Base-by-base conservation (phyloP, 2,113 vertebrate species). In the Sitta europaea region DNA sequence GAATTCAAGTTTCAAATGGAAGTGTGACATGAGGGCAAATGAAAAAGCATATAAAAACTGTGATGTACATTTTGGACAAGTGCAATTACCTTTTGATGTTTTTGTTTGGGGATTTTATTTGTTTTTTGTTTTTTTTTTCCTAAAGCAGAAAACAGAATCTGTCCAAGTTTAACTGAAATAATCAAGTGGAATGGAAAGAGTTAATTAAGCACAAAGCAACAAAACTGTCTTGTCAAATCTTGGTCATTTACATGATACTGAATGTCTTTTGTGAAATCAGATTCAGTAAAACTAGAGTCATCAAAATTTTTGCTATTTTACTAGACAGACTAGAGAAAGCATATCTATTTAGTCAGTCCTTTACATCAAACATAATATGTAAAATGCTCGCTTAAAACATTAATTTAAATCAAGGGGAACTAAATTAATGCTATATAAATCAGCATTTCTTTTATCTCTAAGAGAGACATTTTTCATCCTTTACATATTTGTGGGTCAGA, bases 401-500 rank as follows among this genome's bases (percentile, higher is more conserved):
- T 62, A 65, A 65, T 61, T 58, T 51, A 76, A 65, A 63, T 61
- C 33, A 82, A 82, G 53, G 38, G 3, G 5, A 79, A 45, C 75
- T 67, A 83, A 79, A 73, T 50, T 7, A 76, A 47, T 84, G 29
- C 3, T 73, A 4, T 31, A 54, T 54, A 80, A 84, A 83, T 58
- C 38, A 88, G 9, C 35, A 76, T 90, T 85, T 87, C 28, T 78
- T 94, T 82, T 90, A 76, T 86, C 71, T 57, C 33, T 70, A 43
- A 66, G 50, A 73, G 67, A 95, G 36, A 9, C 4, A 18, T 86
- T 92, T 90, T 77, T 80, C 28, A 94, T 82, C 68, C 51, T 79
- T 62, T 42, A 47, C 8, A 4, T 58, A 73, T 79, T 88, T 92
- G 43, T 93, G 83, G 75, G 54, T 96, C 82, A 94, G 43, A 77